Conservation (phyloP, 92 coral and sea anemone species). For the Muricea muricata region DNA sequence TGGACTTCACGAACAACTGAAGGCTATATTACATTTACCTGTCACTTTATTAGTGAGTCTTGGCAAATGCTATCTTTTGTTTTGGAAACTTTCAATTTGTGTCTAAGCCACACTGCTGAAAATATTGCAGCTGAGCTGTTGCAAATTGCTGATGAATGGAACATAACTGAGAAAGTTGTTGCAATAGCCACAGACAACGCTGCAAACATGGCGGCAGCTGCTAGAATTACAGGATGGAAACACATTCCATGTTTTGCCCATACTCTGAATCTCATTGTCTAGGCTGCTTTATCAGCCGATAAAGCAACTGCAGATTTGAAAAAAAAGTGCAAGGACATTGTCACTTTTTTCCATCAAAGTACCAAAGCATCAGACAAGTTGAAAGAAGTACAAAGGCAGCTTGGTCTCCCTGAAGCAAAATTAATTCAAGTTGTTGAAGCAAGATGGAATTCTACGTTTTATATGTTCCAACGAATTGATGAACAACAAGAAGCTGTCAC, state of each 20-base stretch:
- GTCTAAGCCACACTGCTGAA: conserved; percentile 26
- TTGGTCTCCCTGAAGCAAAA: not conserved
- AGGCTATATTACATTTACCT: conserved; percentile 33
- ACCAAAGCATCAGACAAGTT: conserved; percentile 45
- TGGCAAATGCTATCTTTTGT: conserved; percentile 45
- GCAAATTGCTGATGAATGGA: conserved; percentile 39
- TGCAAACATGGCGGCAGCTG: conserved; percentile 37
- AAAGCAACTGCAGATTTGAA: conserved; percentile 31
- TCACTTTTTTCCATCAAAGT: conserved; percentile 25
- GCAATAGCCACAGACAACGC: conserved; percentile 48
- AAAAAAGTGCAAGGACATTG: not conserved
- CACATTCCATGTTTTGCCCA: conserved; percentile 53
- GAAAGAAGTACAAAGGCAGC: not conserved
- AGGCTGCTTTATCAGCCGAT: conserved; percentile 45
- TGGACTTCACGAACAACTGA: conserved; percentile 35
- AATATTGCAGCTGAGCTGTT: not conserved
- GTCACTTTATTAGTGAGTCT: conserved; percentile 23
- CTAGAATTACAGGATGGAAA: conserved; percentile 44
- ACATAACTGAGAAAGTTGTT: conserved; percentile 35
- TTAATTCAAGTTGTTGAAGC: not conserved
- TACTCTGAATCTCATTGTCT: conserved; percentile 33
- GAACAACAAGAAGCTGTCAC: conserved; percentile 55
- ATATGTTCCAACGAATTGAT: conserved; percentile 10
- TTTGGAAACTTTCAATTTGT: conserved; percentile 38
- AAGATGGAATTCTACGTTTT: conserved; percentile 5